Base-by-base conservation (phyloP, 2,888 invertebrate genomes). In the Chaetoderma sp. region DNA sequence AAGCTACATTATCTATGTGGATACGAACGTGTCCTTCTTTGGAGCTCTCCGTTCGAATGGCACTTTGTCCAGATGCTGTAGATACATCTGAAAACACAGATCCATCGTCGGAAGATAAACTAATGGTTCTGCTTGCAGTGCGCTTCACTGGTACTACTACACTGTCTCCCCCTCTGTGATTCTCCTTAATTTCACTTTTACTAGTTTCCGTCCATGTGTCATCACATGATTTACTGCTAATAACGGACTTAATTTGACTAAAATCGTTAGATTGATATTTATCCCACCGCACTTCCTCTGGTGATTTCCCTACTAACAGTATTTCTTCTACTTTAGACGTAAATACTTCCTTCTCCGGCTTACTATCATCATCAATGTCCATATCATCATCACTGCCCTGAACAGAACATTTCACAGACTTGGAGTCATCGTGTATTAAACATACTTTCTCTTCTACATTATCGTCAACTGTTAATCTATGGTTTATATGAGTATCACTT, bases 1-100 rank as follows among this genome's bases (percentile, higher is more conserved):
- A 63, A 58, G 67, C 74, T 59, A 61, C 58, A 67, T 72, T 78
- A 60, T 78, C 77, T 63, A 73, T 59, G 65, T 77, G 78, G 64
- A 77, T 77, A 70, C 72, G 74, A 28, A 72, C 70, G 45, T 65
- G 36, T 25, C 52, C 32, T 2, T 32, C 44, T 16, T 28, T 23
- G 28, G n/a, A 27, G 0, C 28, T 18, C n/a, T 42, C 25, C 10
- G 16, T 32, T 16, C 30, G 36, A 23, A 49, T n/a, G 25, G 2
- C 13, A 8, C 49, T 49, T 21, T n/a, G 10, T 36, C 10, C n/a
- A n/a, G 39, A 36, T 10, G 10, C n/a, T 13, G 39, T 36, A 10
- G 39, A 13, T 10, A 36, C n/a, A 36, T n/a, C 39, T 36, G 39
- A 36, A 10, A 36, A 36, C 39, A 13, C 39, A 36, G 39, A 36